Conservation (phyloP, 2,797 vertebrate genomes). For the Psittacula echo region DNA sequence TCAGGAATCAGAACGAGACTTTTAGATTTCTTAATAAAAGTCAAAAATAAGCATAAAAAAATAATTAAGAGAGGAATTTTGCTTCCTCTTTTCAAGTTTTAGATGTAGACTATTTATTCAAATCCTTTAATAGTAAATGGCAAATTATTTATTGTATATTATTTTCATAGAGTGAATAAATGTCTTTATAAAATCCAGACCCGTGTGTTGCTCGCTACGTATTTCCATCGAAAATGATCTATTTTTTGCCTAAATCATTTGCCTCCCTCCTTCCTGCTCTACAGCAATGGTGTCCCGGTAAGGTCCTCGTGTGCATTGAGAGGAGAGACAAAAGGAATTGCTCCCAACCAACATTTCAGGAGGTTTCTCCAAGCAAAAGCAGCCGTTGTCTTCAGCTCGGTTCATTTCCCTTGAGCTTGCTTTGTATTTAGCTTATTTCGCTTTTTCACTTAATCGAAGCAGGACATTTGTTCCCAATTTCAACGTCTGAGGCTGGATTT, state of each 20-base stretch:
- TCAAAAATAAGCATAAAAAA: neutral
- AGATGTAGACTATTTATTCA: constrained; percentile 98
- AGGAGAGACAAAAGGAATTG: constrained; percentile 29
- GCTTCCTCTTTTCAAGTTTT: constrained; percentile 87
- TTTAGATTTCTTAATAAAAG: constrained; percentile 79
- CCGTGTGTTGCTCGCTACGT: constrained; percentile 34
- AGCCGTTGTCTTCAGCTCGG: accelerated
- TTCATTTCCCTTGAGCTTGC: accelerated
- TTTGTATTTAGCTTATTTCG: neutral
- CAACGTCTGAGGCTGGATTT: neutral
- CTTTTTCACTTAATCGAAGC: neutral
- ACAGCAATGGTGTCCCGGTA: neutral
- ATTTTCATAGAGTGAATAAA: constrained; percentile 98
- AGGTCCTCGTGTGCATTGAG: neutral
- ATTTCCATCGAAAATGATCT: neutral
- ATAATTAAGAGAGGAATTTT: constrained; percentile 61
- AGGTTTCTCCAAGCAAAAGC: neutral
- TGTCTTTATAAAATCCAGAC: constrained; percentile 83
- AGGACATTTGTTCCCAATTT: neutral
- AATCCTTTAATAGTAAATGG: constrained; percentile 95
- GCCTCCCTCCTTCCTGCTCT: neutral
- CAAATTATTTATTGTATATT: constrained; percentile 99
- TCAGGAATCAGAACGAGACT: constrained; percentile 82
- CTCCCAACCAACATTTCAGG: neutral
- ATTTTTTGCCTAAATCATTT: neutral